Evolutionary conservation across 1,140 invertebrate genomes (phyloP), one percentile per base, ranked within the genome.

Genomic region (Cotesia chilonis): DNA sequence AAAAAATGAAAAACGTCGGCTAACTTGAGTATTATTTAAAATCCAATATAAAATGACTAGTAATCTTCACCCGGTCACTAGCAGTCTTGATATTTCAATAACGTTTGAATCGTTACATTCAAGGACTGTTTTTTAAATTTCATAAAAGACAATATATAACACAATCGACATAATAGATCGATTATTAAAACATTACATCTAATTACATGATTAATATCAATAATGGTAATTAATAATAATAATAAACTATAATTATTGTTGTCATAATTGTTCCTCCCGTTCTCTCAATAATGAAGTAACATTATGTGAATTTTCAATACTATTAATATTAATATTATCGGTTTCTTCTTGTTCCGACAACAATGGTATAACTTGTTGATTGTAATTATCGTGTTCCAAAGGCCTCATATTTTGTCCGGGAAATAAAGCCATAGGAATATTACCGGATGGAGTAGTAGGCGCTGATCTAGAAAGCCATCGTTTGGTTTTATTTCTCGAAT

Each of bases 381-480:
- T 79, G 37, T 81, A 83, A 66, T 77, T 80, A 41, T 79, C 80
- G 1, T 75, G 70, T 20, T 82, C 81, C 4, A 81, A 84, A 28
- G 84, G 83, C 67, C 83, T 82, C 60, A 82, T 80, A 59, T 78
- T 85, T 59, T 84, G 84, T 65, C 80, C 81, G 7, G 84, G 78
- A 14, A 84, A 69, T 4, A 85, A 80, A 4, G 83, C 80, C 81
- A 83, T 78, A 20, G 85, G 81, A 37, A 82, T 82, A 35, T 82
- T 87, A 4, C 90, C 89, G 63, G 91, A 92, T 0, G 93, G 93
- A 0, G 93, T 94, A 2, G 91, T 92, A 0, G 93, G 93, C 0
- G 93, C 93, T 1, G 92, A 94, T 17, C 92, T 85, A 0, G 93
- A 92, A 10, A 92, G 79, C 91, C 91, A 92, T 51, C 89, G 85